phyloP scores from a whole-genome alignment of 1,140 invertebrate genomes.

The Elysia chlorotica region DNA sequence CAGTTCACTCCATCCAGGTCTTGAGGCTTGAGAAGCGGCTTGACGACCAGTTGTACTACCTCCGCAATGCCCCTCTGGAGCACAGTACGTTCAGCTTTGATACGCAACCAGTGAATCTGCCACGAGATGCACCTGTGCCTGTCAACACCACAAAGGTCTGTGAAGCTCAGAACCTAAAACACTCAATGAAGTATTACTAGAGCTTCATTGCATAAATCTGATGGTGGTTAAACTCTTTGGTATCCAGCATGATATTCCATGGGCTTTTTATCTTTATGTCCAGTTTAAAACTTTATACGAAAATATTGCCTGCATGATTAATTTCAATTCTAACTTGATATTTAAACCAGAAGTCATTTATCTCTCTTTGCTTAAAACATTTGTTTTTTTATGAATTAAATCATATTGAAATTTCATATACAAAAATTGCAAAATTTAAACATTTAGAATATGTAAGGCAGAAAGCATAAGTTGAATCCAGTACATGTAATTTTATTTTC shows the following conservation, averaged over 20 bases:
- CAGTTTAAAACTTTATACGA: no score
- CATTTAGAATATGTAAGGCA: neutral
- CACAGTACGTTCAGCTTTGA: constrained; percentile 93
- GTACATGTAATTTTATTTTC: no score
- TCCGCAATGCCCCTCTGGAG: constrained; percentile 90
- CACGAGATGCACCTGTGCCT: constrained; percentile 80
- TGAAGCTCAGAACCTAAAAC: neutral
- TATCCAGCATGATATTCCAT: no score
- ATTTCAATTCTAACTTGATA: neutral
- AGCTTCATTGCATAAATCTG: no score
- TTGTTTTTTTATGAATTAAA: neutral
- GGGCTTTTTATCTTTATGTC: no score
- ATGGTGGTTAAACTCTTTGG: no score
- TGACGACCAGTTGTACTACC: constrained; percentile 87
- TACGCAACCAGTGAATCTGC: constrained; percentile 82
- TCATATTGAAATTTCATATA: neutral
- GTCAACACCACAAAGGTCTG: constrained; percentile 83
- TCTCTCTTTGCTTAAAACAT: neutral
- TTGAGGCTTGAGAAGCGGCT: constrained; percentile 89
- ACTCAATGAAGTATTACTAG: neutral
- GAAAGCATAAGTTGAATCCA: no score
- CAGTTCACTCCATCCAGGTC: constrained; percentile 87
- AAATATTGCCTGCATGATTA: no score
- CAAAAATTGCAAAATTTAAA: neutral
- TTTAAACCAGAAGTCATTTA: neutral